Evolutionary conservation across 2,888 invertebrate genomes (phyloP).

Genomic region (Nomada flava): DNA sequence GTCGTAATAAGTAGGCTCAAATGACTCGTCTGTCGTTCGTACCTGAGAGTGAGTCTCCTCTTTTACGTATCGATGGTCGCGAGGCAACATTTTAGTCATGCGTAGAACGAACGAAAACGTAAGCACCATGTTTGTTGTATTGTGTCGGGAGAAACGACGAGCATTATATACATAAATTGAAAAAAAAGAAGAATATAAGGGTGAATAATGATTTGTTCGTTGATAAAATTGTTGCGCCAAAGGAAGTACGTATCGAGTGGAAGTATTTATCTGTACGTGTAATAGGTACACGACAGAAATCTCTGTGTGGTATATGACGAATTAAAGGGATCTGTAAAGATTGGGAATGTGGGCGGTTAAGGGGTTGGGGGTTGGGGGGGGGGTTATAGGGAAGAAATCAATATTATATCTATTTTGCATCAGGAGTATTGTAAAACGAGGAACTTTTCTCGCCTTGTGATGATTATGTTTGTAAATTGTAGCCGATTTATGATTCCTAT

Average conservation of each 20-base stretch:
- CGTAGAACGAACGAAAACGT: background rate
- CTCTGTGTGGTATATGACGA: constrained; percentile 52
- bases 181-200: background rate
- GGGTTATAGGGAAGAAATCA: constrained; percentile 24
- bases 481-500: constrained; percentile 66
- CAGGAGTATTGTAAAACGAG: constrained; percentile 68
- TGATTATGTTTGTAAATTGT: constrained; percentile 72
- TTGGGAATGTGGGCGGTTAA: too few species aligned
- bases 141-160: constrained; percentile 26
- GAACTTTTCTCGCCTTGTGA: constrained; percentile 69
- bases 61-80: constrained; percentile 27
- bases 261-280: constrained; percentile 65
- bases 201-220: constrained; percentile 60
- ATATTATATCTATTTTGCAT: constrained; percentile 68
- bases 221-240: constrained; percentile 67
- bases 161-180: background rate
- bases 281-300: constrained; percentile 53
- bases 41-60: constrained; percentile 9
- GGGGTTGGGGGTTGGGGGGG: background rate
- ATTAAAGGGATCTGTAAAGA: constrained; percentile 4
- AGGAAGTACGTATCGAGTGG: constrained; percentile 55
- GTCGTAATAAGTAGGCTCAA: constrained; percentile 48
- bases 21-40: background rate
- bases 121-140: constrained; percentile 27
- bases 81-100: constrained; percentile 23